Conservation (phyloP, 2,888 invertebrate species). For the Pristionchus fissidentatus region DNA sequence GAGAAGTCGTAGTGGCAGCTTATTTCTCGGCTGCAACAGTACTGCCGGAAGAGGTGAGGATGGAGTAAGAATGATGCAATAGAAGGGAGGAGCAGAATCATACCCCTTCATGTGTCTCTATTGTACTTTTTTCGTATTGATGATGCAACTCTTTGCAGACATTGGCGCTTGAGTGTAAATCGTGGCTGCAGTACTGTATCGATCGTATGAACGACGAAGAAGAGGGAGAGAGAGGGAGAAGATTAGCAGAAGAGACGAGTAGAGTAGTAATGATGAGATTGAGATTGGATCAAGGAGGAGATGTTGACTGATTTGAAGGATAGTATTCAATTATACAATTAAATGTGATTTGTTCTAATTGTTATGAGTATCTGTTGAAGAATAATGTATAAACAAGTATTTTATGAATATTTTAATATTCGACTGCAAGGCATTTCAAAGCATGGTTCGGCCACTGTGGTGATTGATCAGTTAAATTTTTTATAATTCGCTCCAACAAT, state of each 20-base stretch:
- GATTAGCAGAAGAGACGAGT: not conserved
- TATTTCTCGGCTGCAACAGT: conserved; percentile 23
- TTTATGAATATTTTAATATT: too few species aligned
- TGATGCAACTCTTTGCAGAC: not conserved
- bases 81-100: too few species aligned
- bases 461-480: too few species aligned
- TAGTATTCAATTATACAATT: too few species aligned
- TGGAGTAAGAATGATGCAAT: not conserved
- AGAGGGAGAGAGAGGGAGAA: conserved; percentile 22
- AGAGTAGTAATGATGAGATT: not conserved
- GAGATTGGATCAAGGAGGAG: not conserved
- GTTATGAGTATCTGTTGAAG: too few species aligned
- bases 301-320: not conserved
- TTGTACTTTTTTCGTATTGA: not conserved
- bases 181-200: conserved; percentile 17
- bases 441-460: too few species aligned
- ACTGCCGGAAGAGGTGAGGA: conserved; percentile 37
- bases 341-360: too few species aligned
- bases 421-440: too few species aligned
- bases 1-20: conserved; percentile 34
- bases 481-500: too few species aligned
- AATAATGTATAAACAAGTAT: too few species aligned
- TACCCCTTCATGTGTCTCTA: too few species aligned
- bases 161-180: conserved; percentile 8
- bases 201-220: conserved; percentile 28